Conservation (phyloP, 30 jellyfish, hydroid and myxozoan genomes). For the Cassiopea andromeda region DNA sequence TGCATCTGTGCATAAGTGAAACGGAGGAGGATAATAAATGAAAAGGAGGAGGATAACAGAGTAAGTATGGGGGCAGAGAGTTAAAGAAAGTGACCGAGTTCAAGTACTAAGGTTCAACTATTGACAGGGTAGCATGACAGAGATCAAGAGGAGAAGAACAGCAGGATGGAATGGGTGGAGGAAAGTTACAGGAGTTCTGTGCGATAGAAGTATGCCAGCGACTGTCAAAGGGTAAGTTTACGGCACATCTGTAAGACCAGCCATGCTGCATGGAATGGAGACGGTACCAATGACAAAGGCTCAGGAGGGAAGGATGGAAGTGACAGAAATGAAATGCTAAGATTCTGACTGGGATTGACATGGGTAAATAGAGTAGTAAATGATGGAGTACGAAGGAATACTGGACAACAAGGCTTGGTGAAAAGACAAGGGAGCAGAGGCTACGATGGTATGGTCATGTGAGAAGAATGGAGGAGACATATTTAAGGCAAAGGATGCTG, state of each 20-base stretch:
- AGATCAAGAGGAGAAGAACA: neutral
- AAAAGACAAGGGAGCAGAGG: no score
- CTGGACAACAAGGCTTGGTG: no score
- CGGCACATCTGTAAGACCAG: neutral
- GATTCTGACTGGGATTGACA: no score
- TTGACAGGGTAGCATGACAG: neutral
- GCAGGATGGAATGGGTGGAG: neutral
- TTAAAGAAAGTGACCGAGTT: neutral
- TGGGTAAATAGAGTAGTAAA: no score
- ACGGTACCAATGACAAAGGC: neutral
- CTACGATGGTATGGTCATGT: no score
- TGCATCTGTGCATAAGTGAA: neutral
- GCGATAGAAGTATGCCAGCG: neutral
- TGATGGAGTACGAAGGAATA: no score
- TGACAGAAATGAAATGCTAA: no score
- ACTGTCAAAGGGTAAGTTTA: neutral
- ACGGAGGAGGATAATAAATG: neutral
- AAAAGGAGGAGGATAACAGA: neutral
- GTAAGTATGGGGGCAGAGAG: neutral
- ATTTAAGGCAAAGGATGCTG: no score
- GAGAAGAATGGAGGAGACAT: no score
- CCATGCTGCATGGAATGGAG: neutral
- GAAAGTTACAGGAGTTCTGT: neutral
- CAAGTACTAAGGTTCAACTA: neutral
- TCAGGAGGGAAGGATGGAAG: neutral